Evolutionary conservation across 92 coral and sea anemone genomes (phyloP).

Genomic region (Isaurus tuberculatus): DNA sequence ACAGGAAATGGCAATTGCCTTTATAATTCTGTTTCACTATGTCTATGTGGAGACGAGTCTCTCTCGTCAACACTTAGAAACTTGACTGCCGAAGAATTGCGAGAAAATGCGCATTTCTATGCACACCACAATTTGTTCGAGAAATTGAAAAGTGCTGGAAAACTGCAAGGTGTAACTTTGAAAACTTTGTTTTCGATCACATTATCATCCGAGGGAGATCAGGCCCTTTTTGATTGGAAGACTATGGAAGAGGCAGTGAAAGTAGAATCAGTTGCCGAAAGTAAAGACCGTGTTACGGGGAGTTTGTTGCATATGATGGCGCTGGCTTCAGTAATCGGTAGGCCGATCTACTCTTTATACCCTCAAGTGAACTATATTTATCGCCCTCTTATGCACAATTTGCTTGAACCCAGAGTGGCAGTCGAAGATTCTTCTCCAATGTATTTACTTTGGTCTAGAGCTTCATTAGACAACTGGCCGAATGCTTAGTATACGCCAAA

Average conservation of each 20-base stretch:
- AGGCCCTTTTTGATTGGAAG: constrained; percentile 5
- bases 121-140: constrained; percentile 39
- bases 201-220: constrained; percentile 37
- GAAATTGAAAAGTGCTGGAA: not conserved
- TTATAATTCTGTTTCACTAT: constrained; percentile 12
- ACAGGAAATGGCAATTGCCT: constrained; percentile 16
- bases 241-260: constrained; percentile 35
- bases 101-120: constrained; percentile 41
- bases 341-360: constrained; percentile 46
- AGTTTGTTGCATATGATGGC: constrained; percentile 49
- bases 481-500: constrained; percentile 3
- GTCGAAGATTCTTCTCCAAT: constrained; percentile 1
- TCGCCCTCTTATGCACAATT: constrained; percentile 34
- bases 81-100: constrained; percentile 13
- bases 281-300: constrained; percentile 18
- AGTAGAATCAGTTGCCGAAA: constrained; percentile 46
- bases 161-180: constrained; percentile 29
- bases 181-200: constrained; percentile 45
- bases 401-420: constrained; percentile 34
- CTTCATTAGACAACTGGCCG: not conserved
- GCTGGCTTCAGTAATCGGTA: constrained; percentile 47
- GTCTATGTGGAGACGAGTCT: constrained; percentile 6
- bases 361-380: constrained; percentile 36
- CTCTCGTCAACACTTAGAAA: constrained; percentile 13
- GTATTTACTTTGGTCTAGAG: constrained; percentile 5